These are phyloP conservation scores for Trematomus bernacchii DNA, from an alignment of 2,797 vertebrate species.

Conservation along the genomic window DNA sequence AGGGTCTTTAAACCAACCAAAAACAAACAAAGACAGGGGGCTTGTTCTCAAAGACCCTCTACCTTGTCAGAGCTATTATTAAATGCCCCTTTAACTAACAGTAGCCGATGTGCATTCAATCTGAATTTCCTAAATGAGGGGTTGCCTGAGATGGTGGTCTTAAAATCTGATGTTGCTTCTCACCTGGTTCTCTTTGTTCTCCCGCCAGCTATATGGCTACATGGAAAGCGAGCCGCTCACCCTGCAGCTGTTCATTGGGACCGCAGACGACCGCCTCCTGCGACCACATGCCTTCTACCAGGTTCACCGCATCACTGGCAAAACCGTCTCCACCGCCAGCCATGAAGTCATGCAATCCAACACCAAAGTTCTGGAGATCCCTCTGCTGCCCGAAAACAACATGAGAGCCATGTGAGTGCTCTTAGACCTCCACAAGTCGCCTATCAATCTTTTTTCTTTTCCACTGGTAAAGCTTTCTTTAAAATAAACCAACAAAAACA, in stretches of 20 bases:
- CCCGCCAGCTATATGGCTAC: slow-evolving; percentile 96
- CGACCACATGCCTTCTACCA: slow-evolving; percentile 99
- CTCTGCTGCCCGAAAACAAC: slow-evolving; percentile 96
- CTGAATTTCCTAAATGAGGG: slow-evolving; percentile 76
- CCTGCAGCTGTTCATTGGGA: slow-evolving; percentile 99
- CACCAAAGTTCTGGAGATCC: slow-evolving; percentile 99
- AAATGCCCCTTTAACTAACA: slow-evolving; percentile 66
- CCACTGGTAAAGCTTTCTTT: slow-evolving; percentile 23
- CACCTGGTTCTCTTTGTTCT: slow-evolving; percentile 87
- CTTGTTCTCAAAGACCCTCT: slow-evolving; percentile 35
- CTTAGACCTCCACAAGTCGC: slow-evolving; percentile 19
- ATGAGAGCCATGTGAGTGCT: slow-evolving; percentile 97
- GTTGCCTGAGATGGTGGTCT: slow-evolving; percentile 73
- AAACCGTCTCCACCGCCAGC: slow-evolving; percentile 98
- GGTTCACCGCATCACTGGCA: slow-evolving; percentile 98
- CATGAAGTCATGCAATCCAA: slow-evolving; percentile 96
- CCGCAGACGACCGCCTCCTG: slow-evolving; percentile 98
- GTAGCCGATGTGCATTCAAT: slow-evolving; percentile 75
- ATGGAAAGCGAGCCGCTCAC: slow-evolving; percentile 97
- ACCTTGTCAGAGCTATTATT: slow-evolving; percentile 60
- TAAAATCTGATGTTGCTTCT: slow-evolving; percentile 76
- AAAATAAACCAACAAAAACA: slow-evolving; percentile 31
- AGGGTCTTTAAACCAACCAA: slow-evolving; percentile 50
- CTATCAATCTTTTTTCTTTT: slow-evolving; percentile 44
- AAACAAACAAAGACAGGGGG: slow-evolving; percentile 59